Conservation (phyloP, 2,113 vertebrate species). For the Numenius arquata region DNA sequence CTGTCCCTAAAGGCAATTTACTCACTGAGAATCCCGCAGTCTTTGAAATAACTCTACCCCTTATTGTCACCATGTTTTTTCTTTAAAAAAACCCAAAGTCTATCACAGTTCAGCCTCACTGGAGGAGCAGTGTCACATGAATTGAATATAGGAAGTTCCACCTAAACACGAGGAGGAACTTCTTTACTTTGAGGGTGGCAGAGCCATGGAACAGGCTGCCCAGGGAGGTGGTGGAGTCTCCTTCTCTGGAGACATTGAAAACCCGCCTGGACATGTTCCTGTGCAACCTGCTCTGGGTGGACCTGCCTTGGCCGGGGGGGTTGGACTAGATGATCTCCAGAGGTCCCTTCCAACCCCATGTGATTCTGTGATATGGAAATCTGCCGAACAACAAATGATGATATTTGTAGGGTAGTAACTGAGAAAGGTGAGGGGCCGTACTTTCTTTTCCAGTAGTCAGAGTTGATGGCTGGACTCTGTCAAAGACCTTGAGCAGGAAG, state of each 20-base stretch:
- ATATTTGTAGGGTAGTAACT: not conserved
- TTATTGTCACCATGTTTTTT: not conserved
- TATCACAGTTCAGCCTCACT: not conserved
- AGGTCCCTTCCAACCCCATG: too few species aligned
- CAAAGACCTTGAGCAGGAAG: not conserved
- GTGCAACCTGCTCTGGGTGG: too few species aligned
- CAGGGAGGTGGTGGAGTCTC: too few species aligned
- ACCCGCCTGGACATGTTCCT: too few species aligned
- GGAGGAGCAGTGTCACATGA: not conserved
- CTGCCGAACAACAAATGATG: not conserved
- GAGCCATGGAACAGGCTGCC: too few species aligned
- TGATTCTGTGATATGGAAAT: not conserved
- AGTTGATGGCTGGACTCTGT: not conserved
- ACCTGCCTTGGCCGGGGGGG: too few species aligned
- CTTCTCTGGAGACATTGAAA: too few species aligned
- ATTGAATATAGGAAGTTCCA: too few species aligned
- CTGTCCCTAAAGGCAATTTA: conserved; percentile 10
- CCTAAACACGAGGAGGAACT: too few species aligned
- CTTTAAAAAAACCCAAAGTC: not conserved
- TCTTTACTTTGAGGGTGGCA: too few species aligned
- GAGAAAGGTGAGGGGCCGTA: not conserved
- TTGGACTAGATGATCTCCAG: too few species aligned
- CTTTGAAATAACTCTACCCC: not conserved
- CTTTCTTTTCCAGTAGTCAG: not conserved
- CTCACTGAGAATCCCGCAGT: not conserved